Conservation (phyloP, 1,140 invertebrate species). For the Heliconius himera region DNA sequence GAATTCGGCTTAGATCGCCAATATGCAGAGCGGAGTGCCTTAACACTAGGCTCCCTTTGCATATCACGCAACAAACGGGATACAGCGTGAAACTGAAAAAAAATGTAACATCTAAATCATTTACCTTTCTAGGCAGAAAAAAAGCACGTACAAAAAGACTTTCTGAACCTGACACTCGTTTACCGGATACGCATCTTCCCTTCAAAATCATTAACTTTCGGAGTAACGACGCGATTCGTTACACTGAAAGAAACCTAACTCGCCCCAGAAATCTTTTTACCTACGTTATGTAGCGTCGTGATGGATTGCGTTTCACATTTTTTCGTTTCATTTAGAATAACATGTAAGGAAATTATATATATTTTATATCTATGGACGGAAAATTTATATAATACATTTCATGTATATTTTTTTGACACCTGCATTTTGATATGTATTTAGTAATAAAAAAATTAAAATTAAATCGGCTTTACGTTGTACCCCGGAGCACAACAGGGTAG, state of each 20-base stretch:
- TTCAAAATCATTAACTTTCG: conserved; percentile 21
- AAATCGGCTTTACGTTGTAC: no score
- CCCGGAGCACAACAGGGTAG: no score
- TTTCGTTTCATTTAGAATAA: background rate
- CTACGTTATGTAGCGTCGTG: background rate
- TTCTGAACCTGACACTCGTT: background rate
- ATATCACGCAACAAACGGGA: no score
- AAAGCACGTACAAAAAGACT: background rate
- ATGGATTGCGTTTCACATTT: conserved; percentile 5
- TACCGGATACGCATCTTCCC: background rate
- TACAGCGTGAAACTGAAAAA: no score
- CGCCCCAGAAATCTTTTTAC: conserved; percentile 17
- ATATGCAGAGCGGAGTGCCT: no score
- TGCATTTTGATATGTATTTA: no score
- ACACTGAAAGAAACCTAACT: conserved; percentile 16
- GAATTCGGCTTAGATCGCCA: no score
- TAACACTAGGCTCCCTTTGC: no score
- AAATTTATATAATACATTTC: no score
- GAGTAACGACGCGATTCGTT: conserved; percentile 18
- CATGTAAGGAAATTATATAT: background rate
- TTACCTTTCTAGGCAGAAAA: background rate
- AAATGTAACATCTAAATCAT: background rate
- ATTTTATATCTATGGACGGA: no score
- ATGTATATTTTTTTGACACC: no score
- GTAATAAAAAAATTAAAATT: no score